Conservation (phyloP, 1,140 invertebrate genomes). For the Drosophila mojavensis region DNA sequence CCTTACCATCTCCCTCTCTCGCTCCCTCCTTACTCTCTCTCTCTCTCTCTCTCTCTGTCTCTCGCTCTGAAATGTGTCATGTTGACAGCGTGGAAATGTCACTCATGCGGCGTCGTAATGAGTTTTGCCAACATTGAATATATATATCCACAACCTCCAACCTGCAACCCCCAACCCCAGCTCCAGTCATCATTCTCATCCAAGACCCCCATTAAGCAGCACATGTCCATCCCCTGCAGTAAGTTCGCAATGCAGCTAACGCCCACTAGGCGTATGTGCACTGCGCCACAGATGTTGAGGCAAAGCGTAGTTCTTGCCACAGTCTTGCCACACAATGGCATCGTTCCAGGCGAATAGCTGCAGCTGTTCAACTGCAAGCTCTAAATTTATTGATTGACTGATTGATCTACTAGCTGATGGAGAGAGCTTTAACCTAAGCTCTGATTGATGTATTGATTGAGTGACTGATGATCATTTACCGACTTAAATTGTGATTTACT, state of each 20-base stretch:
- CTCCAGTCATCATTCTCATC: constrained; percentile 4
- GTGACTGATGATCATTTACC: neutral
- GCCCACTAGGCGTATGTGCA: constrained; percentile 46
- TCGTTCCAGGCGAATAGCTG: constrained; percentile 19
- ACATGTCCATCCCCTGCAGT: neutral
- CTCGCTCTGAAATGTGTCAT: constrained; percentile 76
- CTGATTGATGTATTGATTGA: neutral
- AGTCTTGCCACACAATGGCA: constrained; percentile 23
- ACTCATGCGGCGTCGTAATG: constrained; percentile 78
- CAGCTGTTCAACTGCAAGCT: neutral
- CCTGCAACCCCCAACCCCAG: constrained; percentile 4
- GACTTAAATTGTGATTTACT: no score
- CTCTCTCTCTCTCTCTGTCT: neutral
- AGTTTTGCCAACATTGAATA: constrained; percentile 66
- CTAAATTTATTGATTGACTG: neutral
- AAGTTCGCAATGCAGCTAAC: constrained; percentile 39
- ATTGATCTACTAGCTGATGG: neutral
- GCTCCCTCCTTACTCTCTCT: neutral
- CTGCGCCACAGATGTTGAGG: constrained; percentile 7
- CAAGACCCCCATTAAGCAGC: neutral
- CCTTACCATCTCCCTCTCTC: neutral
- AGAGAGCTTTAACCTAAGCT: no score
- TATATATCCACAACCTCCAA: neutral
- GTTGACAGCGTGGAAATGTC: constrained; percentile 78
- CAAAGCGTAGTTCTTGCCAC: constrained; percentile 4